Conservation (phyloP, 2,113 vertebrate species). For the Lichenostomus cassidix region DNA sequence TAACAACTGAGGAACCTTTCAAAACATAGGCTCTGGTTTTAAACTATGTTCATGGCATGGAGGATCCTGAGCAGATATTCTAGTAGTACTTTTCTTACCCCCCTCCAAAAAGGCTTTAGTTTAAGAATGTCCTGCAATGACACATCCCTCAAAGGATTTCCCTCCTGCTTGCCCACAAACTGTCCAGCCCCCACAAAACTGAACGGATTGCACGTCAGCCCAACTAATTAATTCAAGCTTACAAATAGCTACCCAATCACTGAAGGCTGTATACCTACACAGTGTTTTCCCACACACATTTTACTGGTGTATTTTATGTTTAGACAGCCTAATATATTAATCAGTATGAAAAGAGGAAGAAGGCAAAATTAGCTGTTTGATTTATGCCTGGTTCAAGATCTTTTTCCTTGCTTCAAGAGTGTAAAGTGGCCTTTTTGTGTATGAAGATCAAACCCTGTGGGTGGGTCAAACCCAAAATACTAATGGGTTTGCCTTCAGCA, state of each 20-base stretch:
- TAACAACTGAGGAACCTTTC: not conserved
- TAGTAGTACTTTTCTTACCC: not conserved
- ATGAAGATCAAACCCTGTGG: not conserved
- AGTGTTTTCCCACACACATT: not conserved
- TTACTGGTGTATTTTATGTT: not conserved
- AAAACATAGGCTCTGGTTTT: not conserved
- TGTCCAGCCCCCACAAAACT: conserved; percentile 50
- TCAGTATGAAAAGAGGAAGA: not conserved
- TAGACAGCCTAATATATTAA: not conserved
- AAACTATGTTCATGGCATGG: not conserved
- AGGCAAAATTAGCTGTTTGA: not conserved
- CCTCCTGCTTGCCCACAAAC: conserved; percentile 46
- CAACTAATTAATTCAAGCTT: conserved; percentile 50
- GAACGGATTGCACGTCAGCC: not conserved
- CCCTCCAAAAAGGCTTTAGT: not conserved
- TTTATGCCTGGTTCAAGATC: not conserved
- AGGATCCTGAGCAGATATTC: not conserved
- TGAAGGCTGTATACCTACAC: conserved; percentile 35
- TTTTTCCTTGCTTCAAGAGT: not conserved
- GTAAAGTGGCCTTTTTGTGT: not conserved
- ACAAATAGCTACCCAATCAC: conserved; percentile 25
- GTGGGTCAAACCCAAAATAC: not conserved
- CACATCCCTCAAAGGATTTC: conserved; percentile 32
- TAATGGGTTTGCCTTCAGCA: not conserved
- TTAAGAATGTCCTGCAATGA: not conserved